Conservation (phyloP, 2,113 vertebrate species). For the Collichthys lucidus region DNA sequence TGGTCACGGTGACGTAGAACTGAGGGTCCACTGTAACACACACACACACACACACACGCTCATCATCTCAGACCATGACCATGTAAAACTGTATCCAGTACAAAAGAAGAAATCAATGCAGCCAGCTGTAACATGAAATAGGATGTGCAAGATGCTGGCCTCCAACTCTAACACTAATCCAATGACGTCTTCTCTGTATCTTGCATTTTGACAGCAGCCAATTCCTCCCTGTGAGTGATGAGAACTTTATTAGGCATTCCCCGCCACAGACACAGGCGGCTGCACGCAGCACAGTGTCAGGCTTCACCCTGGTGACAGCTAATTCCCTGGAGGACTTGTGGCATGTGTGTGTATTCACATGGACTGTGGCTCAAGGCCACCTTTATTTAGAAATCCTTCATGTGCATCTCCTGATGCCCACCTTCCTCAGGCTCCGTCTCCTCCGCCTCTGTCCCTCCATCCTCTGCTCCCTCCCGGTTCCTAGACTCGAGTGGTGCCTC, state of each 20-base stretch:
- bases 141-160: conserved; percentile 49
- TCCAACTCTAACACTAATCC: conserved; percentile 46
- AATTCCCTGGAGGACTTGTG: conserved; percentile 69
- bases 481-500: conserved; percentile 67
- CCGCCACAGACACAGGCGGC: conserved; percentile 54
- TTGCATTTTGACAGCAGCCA: conserved; percentile 56
- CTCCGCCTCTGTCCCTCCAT: conserved; percentile 71
- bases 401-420: conserved; percentile 68
- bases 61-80: conserved; percentile 39
- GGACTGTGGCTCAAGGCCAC: conserved; percentile 45
- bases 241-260: conserved; percentile 76
- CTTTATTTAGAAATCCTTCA: conserved; percentile 74
- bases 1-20: conserved; percentile 89
- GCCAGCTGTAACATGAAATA: conserved; percentile 63
- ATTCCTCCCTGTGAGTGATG: conserved; percentile 66
- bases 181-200: conserved; percentile 49
- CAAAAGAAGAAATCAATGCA: conserved; percentile 52
- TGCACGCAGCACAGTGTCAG: conserved; percentile 60
- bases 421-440: conserved; percentile 82
- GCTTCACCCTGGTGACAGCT: conserved; percentile 72
- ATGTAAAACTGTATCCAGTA: conserved; percentile 52
- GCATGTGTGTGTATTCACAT: conserved; percentile 47
- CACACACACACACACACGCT: conserved; percentile 55
- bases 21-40: conserved; percentile 86
- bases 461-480: conserved; percentile 62